Base-by-base conservation (phyloP, 2,888 invertebrate genomes). In the Ophion ellenae region DNA sequence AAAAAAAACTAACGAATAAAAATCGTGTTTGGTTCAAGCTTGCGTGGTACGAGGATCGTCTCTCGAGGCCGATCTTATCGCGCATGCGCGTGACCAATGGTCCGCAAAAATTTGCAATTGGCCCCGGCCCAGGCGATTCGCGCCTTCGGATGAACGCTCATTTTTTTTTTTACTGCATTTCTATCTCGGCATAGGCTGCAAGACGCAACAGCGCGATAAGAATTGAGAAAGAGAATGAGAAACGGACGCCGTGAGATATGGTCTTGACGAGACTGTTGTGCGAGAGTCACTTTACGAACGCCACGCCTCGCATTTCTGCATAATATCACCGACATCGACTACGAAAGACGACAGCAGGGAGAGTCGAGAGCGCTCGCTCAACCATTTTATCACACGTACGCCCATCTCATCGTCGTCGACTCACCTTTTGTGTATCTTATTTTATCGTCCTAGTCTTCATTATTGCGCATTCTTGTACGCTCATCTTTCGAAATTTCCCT, bases 301-400 rank as follows among this genome's bases (percentile, higher is more conserved):
- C 92, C 92, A 91, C 92, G 90, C 92, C 92, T 92, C 89, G 89
- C 90, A 91, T 93, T 92, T 92, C 90, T 92, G 92, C 92, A 92
- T 92, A 92, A 91, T 91, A 81, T 86, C 83, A 83, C 47, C 83
- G 77, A 45, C 79, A 53, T 69, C 64, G 11, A 78, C 79, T 53
- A 73, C 57, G 76, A 74, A 61, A 66, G 71, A 57, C 74, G 40
- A 78, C 53, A 40, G 71, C 36, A 32, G 32, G 40, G 20, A 28
- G 17, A 59, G 59, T 11, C 64, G 70, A 40, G 75, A 32, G 32
- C 47, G 32, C 47, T 67, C 73, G 57, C 89, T 89, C 88, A 83
- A 86, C 88, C 88, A 89, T 90, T 89, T 90, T 90, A 90, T 90
- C 88, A 88, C 89, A 90, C 88, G 86, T 87, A 85, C 87, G 74